phyloP scores from a whole-genome alignment of 2,113 vertebrate species.

The Butastur rufipennis region DNA sequence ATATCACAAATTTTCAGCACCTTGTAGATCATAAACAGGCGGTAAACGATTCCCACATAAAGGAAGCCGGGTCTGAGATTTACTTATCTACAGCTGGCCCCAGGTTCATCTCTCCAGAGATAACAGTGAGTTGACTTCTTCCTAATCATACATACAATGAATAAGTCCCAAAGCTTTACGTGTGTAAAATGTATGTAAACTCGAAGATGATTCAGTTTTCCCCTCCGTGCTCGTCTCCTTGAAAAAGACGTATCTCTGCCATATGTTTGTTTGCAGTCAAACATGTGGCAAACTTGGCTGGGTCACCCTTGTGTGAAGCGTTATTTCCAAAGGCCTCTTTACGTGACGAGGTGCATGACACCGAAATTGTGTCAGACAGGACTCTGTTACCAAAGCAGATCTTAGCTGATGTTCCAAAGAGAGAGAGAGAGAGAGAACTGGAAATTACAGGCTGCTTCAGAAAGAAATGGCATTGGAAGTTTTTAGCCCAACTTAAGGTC shows the following conservation, averaged over 20 bases:
- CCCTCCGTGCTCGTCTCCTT: not conserved
- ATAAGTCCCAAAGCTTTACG: not conserved
- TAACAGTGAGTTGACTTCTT: not conserved
- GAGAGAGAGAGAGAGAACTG: not conserved
- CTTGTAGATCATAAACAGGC: not conserved
- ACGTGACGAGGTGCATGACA: not conserved
- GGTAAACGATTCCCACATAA: not conserved
- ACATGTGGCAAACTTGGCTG: not conserved
- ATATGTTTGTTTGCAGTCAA: slow-evolving; percentile 34
- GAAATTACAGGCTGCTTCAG: not conserved
- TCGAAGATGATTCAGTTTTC: not conserved
- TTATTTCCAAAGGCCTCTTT: not conserved
- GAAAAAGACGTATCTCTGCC: not conserved
- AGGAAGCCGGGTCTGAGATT: not conserved
- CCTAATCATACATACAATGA: not conserved
- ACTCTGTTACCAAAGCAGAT: not conserved
- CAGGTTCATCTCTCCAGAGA: not conserved
- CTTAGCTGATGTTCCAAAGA: not conserved
- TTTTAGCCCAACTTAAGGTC: not conserved
- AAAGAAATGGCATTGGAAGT: not conserved
- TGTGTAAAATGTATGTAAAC: not conserved
- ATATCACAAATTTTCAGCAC: not conserved
- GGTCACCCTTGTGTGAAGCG: not conserved
- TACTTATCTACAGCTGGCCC: not conserved
- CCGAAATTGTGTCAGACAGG: not conserved